Evolutionary conservation across 2,113 vertebrate genomes (phyloP).

Genomic region (Hemichromis elongatus): DNA sequence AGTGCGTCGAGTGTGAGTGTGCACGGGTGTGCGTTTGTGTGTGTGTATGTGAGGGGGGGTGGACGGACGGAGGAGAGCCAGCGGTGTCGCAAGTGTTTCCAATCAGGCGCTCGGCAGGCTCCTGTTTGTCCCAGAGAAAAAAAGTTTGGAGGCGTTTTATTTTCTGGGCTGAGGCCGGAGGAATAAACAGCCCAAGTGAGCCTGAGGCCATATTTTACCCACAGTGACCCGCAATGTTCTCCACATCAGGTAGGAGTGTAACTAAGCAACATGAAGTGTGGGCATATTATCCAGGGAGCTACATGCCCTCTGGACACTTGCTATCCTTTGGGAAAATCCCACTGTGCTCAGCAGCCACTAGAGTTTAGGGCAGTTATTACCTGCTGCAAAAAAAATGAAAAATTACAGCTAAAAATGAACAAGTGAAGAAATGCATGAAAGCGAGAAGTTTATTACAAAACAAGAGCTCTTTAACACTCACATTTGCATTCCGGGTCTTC

Average conservation of each 20-base stretch:
- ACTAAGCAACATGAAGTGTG: slow-evolving; percentile 18
- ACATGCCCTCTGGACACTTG: neutral
- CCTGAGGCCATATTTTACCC: neutral
- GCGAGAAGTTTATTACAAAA: neutral
- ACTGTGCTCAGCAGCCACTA: neutral
- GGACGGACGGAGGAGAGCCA: neutral
- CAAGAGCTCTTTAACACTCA: neutral
- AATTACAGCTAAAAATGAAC: neutral
- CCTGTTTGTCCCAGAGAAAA: slow-evolving; percentile 30
- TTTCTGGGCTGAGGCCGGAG: neutral
- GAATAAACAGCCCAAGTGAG: slow-evolving; percentile 6
- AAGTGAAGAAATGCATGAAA: neutral
- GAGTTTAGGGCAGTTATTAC: neutral
- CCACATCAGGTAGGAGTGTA: slow-evolving; percentile 19
- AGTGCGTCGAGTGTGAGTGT: slow-evolving; percentile 10
- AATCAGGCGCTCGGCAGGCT: slow-evolving; percentile 47
- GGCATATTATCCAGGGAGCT: slow-evolving; percentile 2
- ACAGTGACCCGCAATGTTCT: slow-evolving; percentile 4
- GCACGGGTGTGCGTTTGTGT: too few species aligned
- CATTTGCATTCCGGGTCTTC: rapidly evolving
- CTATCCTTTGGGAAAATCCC: slow-evolving; percentile 10
- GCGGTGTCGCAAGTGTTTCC: slow-evolving; percentile 55
- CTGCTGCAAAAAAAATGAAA: neutral
- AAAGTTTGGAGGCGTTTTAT: neutral
- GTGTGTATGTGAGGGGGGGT: neutral